Conservation (phyloP, 2,113 vertebrate genomes). For the Rhinolophus sinicus region DNA sequence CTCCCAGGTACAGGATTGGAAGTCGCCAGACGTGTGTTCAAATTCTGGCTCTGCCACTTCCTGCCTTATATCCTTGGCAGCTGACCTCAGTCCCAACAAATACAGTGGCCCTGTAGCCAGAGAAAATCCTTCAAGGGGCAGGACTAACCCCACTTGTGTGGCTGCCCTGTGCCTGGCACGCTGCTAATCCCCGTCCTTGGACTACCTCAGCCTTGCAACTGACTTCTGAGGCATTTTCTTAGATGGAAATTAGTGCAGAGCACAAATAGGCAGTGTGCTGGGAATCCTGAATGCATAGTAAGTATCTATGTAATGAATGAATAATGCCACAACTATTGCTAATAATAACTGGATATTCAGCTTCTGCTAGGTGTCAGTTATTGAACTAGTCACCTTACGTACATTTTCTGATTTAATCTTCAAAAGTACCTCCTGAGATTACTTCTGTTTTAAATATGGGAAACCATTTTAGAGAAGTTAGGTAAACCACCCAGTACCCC, state of each 20-base stretch:
- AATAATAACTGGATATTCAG: neutral
- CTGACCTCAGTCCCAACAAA: too few species aligned
- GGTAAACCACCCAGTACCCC: neutral
- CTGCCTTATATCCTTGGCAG: neutral
- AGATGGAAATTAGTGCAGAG: neutral
- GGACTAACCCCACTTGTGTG: fast-evolving
- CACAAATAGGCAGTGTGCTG: neutral
- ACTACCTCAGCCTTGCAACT: neutral
- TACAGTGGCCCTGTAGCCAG: neutral
- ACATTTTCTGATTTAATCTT: neutral
- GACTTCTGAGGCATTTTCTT: neutral
- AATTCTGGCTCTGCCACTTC: neutral
- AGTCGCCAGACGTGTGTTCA: neutral
- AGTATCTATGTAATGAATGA: neutral
- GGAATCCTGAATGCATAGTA: neutral
- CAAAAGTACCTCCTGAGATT: neutral
- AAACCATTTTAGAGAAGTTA: neutral
- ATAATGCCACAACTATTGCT: neutral
- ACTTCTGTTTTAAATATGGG: neutral
- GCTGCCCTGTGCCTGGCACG: neutral
- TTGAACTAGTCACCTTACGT: neutral
- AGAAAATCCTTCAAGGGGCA: neutral
- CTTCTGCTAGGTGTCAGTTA: neutral
- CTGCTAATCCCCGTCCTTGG: neutral
- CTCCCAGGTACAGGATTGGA: neutral